Conservation (phyloP, 92 coral and sea anemone genomes). For the Porites divaricata region DNA sequence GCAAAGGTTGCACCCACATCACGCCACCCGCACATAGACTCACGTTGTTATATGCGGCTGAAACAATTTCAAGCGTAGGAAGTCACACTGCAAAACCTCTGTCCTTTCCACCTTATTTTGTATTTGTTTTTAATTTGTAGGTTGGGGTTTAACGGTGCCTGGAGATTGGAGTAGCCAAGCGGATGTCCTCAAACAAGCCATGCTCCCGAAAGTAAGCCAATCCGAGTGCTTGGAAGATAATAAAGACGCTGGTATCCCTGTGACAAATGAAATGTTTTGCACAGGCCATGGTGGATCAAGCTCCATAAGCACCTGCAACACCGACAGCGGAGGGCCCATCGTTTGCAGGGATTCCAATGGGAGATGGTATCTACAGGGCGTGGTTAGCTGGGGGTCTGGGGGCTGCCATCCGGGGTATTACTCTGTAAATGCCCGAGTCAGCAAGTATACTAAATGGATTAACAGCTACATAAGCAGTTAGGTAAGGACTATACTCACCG, state of each 20-base stretch:
- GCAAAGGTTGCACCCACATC: too few relatives aligned
- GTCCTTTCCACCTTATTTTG: not conserved
- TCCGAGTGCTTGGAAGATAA: conserved; percentile 49
- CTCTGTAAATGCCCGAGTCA: conserved; percentile 76
- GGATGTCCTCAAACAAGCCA: conserved; percentile 73
- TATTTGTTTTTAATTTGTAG: conserved; percentile 10
- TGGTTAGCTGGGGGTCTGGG: conserved; percentile 82
- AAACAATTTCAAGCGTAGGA: too few relatives aligned
- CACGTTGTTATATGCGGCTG: too few relatives aligned
- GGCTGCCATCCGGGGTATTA: conserved; percentile 74
- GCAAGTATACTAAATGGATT: conserved; percentile 66
- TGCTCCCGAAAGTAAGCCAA: conserved; percentile 65
- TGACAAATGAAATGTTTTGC: conserved; percentile 72
- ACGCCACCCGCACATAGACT: too few relatives aligned
- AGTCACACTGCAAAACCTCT: too few relatives aligned
- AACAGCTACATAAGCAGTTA: conserved; percentile 7
- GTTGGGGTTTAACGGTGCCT: conserved; percentile 79
- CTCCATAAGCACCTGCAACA: conserved; percentile 68
- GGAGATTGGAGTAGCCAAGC: conserved; percentile 82
- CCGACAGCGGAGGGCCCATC: conserved; percentile 85
- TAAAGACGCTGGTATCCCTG: conserved; percentile 44
- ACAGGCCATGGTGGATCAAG: conserved; percentile 60
- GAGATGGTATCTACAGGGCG: conserved; percentile 78
- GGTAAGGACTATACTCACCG: not conserved
- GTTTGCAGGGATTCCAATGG: conserved; percentile 60